Evolutionary conservation across 2,888 invertebrate species (phyloP).

Genomic region (Anagyrus pseudococci): DNA sequence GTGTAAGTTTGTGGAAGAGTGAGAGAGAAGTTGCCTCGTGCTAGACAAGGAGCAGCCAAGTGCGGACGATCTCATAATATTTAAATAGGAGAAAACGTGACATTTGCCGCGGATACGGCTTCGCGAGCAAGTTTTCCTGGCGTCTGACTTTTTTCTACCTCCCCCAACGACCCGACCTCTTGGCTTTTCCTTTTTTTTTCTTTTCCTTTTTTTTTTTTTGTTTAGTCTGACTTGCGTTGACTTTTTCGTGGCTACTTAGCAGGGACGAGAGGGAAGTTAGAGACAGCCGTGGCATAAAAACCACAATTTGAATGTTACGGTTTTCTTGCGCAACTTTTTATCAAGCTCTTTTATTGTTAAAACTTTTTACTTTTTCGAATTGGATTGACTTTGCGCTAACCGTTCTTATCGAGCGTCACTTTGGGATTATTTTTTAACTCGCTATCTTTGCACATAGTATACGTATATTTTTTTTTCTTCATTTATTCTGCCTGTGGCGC

Average conservation of each 20-base stretch:
- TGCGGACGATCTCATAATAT: conserved; percentile 26
- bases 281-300: not conserved
- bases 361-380: too few relatives aligned
- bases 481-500: too few relatives aligned
- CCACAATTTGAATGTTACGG: too few relatives aligned
- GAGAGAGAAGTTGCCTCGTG: not conserved
- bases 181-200: not conserved
- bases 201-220: conserved; percentile 7
- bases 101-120: conserved; percentile 11
- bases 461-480: too few relatives aligned
- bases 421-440: too few relatives aligned
- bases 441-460: too few relatives aligned
- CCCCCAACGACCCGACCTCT: not conserved
- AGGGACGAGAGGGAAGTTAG: not conserved
- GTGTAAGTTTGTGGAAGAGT: not conserved
- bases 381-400: too few relatives aligned
- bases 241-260: conserved; percentile 15
- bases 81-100: conserved; percentile 32
- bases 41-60: not conserved
- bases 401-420: too few relatives aligned
- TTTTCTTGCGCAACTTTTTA: too few relatives aligned
- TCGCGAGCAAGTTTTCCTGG: conserved; percentile 2
- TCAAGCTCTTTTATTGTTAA: too few relatives aligned
- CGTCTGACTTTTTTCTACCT: not conserved
- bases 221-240: not conserved